Conservation (phyloP, 2,113 vertebrate genomes). For the Sporophila hypoxantha region DNA sequence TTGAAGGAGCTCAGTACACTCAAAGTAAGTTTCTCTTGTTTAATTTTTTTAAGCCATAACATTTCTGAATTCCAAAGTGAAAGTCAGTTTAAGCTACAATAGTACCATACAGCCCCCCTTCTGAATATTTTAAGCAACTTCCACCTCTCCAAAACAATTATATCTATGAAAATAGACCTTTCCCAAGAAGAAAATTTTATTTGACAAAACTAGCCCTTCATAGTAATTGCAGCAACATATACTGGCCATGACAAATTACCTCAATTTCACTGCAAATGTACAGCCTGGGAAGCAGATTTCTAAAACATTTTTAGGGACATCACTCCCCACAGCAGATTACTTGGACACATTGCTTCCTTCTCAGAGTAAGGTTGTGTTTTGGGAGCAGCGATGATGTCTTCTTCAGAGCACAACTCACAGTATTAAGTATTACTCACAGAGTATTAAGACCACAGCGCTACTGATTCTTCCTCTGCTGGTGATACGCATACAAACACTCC, state of each 20-base stretch:
- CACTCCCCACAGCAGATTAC: neutral
- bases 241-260: neutral
- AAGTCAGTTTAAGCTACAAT: neutral
- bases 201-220: neutral
- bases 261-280: neutral
- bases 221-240: neutral
- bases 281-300: neutral
- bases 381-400: neutral
- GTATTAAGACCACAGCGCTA: neutral
- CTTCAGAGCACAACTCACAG: neutral
- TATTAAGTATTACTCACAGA: neutral
- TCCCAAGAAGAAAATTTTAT: neutral
- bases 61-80: neutral
- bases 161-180: neutral
- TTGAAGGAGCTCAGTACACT: neutral
- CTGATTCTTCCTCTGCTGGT: neutral
- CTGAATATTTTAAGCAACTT: neutral
- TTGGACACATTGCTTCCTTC: neutral
- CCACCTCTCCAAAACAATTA: neutral
- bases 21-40: neutral
- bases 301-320: neutral
- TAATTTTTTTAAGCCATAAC: neutral
- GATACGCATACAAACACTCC: neutral
- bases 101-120: neutral
- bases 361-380: neutral